phyloP scores from a whole-genome alignment of 2,888 invertebrate species.

The Panzeria rudis region DNA sequence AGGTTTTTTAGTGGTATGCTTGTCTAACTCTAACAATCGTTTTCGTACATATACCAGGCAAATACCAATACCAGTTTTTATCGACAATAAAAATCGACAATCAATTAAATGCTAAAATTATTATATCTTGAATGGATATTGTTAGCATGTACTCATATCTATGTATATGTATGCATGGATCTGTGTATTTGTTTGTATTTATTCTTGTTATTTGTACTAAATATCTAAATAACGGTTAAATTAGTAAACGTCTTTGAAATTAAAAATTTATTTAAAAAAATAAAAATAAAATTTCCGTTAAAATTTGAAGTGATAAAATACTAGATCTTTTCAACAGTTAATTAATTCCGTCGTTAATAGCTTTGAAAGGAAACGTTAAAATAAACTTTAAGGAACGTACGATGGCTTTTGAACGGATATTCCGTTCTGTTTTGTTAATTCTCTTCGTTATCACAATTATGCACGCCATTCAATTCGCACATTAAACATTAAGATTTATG shows the following conservation, averaged over 20 bases:
- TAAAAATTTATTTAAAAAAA: slow-evolving; percentile 1
- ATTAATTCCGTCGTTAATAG: not conserved
- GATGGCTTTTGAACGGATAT: not conserved
- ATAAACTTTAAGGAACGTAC: not conserved
- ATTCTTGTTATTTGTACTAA: not conserved
- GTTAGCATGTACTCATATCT: not conserved
- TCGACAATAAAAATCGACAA: slow-evolving; percentile 38
- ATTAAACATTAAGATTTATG: not conserved
- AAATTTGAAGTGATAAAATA: not conserved
- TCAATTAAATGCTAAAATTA: slow-evolving; percentile 46
- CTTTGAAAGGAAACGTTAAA: not conserved
- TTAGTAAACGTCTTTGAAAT: slow-evolving; percentile 3
- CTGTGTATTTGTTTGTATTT: not conserved
- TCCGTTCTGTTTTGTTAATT: not conserved
- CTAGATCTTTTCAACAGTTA: not conserved
- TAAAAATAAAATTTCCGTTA: not conserved
- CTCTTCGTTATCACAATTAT: slow-evolving; percentile 4
- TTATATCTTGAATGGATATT: not conserved
- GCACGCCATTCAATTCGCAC: slow-evolving; percentile 21
- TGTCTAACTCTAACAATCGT: not conserved
- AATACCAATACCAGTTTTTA: slow-evolving; percentile 34
- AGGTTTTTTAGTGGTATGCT: not conserved
- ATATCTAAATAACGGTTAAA: slow-evolving; percentile 16
- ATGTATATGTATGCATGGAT: not conserved
- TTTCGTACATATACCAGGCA: not conserved